These are phyloP conservation scores for Aurelia aurita complex sp. Pacific DNA, from an alignment of 30 jellyfish, hydroid and myxozoan genomes.

Conservation along the genomic window DNA sequence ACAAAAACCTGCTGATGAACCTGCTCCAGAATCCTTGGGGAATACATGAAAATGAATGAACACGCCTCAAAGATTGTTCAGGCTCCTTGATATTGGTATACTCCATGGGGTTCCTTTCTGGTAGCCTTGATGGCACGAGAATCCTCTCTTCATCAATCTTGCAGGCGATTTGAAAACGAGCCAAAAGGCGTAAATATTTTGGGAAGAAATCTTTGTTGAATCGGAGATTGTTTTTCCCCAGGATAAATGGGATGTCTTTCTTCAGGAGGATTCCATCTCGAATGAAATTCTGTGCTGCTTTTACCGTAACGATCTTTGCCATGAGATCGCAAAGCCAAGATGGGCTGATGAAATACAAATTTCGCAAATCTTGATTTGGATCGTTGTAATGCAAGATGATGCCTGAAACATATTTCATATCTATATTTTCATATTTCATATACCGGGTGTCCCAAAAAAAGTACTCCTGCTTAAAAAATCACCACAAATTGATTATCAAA, in stretches of 20 bases:
- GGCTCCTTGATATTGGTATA: slow-evolving; percentile 27
- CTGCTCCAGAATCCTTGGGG: slow-evolving; percentile 98
- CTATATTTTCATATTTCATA: too few relatives aligned
- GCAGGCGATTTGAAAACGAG: slow-evolving; percentile 95
- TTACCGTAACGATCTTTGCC: slow-evolving; percentile 91
- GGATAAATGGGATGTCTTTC: slow-evolving; percentile 42
- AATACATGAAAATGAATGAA: slow-evolving; percentile 81
- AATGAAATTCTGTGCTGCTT: slow-evolving; percentile 71
- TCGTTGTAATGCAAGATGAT: slow-evolving; percentile 88
- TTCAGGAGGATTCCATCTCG: slow-evolving; percentile 74
- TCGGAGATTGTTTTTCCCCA: slow-evolving; percentile 35
- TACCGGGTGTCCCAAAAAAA: too few relatives aligned
- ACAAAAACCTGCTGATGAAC: slow-evolving; percentile 80
- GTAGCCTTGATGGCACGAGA: slow-evolving; percentile 87
- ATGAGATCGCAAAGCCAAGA: slow-evolving; percentile 94
- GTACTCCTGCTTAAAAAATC: too few relatives aligned
- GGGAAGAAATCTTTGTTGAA: slow-evolving; percentile 78
- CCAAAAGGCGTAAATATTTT: slow-evolving; percentile 80
- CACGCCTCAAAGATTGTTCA: slow-evolving; percentile 38
- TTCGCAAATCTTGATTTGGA: slow-evolving; percentile 88
- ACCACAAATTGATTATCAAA: too few relatives aligned
- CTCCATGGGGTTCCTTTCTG: slow-evolving; percentile 39
- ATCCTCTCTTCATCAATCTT: slow-evolving; percentile 80
- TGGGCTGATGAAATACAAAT: slow-evolving; percentile 88
- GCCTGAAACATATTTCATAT: slow-evolving; percentile 38